Conservation (phyloP, 2,113 vertebrate genomes). For the Bostrychus sinensis region DNA sequence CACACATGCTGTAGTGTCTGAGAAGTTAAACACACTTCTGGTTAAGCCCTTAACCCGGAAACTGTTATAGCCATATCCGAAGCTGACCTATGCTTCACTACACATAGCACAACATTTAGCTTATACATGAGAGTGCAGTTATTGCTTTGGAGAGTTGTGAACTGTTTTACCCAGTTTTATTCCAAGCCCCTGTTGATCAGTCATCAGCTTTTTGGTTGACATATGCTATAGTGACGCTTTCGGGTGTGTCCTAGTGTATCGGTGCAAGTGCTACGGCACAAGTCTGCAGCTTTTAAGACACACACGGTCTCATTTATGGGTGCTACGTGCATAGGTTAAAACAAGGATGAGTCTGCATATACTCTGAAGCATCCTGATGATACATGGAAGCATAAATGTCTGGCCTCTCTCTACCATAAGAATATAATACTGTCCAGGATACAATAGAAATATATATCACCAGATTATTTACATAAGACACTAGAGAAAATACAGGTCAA, state of each 20-base stretch:
- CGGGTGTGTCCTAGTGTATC: not conserved
- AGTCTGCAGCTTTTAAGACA: slow-evolving; percentile 19
- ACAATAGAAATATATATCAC: slow-evolving; percentile 7
- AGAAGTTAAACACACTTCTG: slow-evolving; percentile 59
- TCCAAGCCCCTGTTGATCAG: slow-evolving; percentile 55
- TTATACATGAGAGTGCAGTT: slow-evolving; percentile 66
- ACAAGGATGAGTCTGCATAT: slow-evolving; percentile 12
- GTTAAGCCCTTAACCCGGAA: slow-evolving; percentile 63
- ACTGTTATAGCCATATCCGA: slow-evolving; percentile 38
- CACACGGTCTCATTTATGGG: slow-evolving; percentile 10
- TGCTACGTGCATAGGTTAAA: slow-evolving; percentile 54
- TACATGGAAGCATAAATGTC: slow-evolving; percentile 6
- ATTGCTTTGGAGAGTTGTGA: slow-evolving; percentile 74
- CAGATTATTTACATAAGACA: not conserved
- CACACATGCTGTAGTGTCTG: slow-evolving; percentile 1
- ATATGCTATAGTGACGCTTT: slow-evolving; percentile 13
- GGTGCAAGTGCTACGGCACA: slow-evolving; percentile 14
- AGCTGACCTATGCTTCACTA: slow-evolving; percentile 35
- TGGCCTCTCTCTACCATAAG: not conserved
- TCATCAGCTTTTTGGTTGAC: slow-evolving; percentile 20
- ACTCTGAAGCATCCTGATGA: slow-evolving; percentile 1
- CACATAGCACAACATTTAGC: slow-evolving; percentile 59
- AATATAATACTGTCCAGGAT: not conserved
- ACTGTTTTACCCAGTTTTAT: slow-evolving; percentile 41
- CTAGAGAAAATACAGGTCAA: not conserved